phyloP scores from a whole-genome alignment of 2,888 invertebrate species.

The Poecilus cupreus region DNA sequence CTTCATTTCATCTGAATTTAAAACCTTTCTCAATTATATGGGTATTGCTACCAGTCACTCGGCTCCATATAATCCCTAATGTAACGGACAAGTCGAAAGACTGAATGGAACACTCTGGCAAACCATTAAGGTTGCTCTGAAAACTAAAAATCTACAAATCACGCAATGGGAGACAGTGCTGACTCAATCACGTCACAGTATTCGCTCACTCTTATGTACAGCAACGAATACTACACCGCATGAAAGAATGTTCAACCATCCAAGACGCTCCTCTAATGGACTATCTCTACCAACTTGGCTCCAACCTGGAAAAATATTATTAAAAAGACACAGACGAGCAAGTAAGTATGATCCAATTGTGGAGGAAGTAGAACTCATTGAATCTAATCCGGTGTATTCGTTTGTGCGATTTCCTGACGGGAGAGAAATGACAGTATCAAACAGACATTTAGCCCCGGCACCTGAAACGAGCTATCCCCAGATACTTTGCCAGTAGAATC shows the following conservation, averaged over 20 bases:
- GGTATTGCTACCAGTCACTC: constrained; percentile 61
- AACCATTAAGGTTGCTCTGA: constrained; percentile 60
- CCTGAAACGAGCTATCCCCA: too few relatives aligned
- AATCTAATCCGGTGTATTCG: constrained; percentile 61
- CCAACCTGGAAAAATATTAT: constrained; percentile 52
- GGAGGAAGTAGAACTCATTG: constrained; percentile 60
- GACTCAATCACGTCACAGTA: constrained; percentile 60
- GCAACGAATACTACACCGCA: constrained; percentile 40
- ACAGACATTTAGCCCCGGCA: constrained; percentile 60
- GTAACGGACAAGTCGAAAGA: constrained; percentile 60
- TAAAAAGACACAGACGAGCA: constrained; percentile 44
- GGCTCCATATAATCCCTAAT: constrained; percentile 62
- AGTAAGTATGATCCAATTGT: constrained; percentile 61
- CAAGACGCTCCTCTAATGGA: constrained; percentile 54
- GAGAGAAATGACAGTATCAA: constrained; percentile 59
- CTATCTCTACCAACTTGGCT: constrained; percentile 55
- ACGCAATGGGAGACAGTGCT: constrained; percentile 60
- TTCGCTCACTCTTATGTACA: constrained; percentile 61
- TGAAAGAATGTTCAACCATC: constrained; percentile 41
- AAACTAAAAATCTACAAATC: constrained; percentile 26
- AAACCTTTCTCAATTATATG: constrained; percentile 54
- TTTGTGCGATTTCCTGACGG: constrained; percentile 45
- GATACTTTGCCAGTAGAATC: too few relatives aligned
- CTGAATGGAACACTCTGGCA: constrained; percentile 61
- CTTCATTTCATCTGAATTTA: constrained; percentile 61